Percentiles rank a stretch among this genome's conserved stretches.
These are phyloP conservation scores for Tenualosa thibaudeaui DNA, from an alignment of 2,797 vertebrate species.

Conservation along the genomic window DNA sequence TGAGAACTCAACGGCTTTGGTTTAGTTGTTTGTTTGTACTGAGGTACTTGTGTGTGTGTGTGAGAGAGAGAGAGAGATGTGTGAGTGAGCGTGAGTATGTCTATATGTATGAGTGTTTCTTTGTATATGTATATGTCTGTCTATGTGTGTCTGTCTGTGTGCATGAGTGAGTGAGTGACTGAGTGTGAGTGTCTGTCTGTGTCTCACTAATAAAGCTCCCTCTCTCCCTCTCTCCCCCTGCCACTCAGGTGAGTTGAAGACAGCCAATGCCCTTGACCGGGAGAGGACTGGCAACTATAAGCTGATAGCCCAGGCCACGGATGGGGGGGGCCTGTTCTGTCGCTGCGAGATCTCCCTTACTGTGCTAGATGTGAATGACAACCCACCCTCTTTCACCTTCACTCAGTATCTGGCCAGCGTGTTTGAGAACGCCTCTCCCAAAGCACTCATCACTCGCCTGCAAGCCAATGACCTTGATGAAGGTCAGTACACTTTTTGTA, in stretches of 20 bases:
- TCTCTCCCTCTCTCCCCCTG: background rate
- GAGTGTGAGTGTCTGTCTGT: background rate
- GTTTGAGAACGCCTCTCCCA: slow-evolving; percentile 88
- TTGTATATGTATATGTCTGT: background rate
- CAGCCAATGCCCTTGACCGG: slow-evolving; percentile 82
- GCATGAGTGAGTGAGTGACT: background rate
- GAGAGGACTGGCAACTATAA: slow-evolving; percentile 84
- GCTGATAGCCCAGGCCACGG: slow-evolving; percentile 86
- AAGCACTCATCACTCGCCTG: slow-evolving; percentile 85
- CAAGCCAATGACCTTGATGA: slow-evolving; percentile 90
- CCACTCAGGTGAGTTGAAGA: slow-evolving; percentile 87
- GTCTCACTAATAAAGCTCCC: background rate
- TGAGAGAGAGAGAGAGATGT: no score
- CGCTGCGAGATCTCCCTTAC: slow-evolving; percentile 83
- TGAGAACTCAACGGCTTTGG: background rate
- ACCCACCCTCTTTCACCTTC: slow-evolving; percentile 86
- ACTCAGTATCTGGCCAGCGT: slow-evolving; percentile 85
- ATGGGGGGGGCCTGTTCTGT: slow-evolving; percentile 92
- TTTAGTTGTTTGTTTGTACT: background rate
- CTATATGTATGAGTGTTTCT: background rate
- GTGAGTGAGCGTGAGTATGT: background rate
- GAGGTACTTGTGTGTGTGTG: background rate
- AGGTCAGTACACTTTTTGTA: slow-evolving; percentile 70
- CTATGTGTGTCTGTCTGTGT: background rate
- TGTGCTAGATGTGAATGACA: slow-evolving; percentile 94